phyloP scores from a whole-genome alignment of 2,797 vertebrate species.

The Sibirionetta formosa region DNA sequence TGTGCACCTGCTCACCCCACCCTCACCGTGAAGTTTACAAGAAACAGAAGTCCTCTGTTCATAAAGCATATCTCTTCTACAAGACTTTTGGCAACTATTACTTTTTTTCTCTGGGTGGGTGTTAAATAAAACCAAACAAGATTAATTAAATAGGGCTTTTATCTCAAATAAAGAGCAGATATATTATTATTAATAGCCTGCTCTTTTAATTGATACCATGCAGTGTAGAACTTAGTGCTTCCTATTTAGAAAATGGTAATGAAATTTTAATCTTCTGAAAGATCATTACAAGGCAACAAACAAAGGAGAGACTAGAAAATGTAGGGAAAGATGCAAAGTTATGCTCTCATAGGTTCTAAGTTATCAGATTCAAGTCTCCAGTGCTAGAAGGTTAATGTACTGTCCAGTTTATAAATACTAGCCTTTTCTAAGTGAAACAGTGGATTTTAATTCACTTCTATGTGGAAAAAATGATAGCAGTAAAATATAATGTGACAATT shows the following conservation, averaged over 20 bases:
- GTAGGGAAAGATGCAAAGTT: background rate
- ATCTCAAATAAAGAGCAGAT: background rate
- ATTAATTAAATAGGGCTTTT: background rate
- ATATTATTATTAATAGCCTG: background rate
- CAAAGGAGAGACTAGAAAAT: background rate
- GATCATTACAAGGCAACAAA: background rate
- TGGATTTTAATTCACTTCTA: background rate
- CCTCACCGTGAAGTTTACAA: background rate
- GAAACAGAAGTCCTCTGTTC: background rate
- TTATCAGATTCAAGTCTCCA: background rate
- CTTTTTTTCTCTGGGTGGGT: background rate
- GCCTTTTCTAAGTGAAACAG: background rate
- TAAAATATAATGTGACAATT: background rate
- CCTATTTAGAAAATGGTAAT: background rate
- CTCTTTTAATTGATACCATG: slow-evolving; percentile 1
- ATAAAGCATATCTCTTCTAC: fast-evolving
- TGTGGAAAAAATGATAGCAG: background rate
- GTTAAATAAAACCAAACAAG: background rate
- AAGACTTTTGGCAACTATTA: background rate
- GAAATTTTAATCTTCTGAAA: background rate
- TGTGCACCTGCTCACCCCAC: no score
- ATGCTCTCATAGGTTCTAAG: background rate
- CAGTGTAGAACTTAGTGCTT: background rate
- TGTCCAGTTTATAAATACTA: background rate
- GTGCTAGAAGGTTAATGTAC: background rate